A percentile compares a stretch with the other conserved stretches of the same genome.
These are phyloP conservation scores for Lasioglossum zephyrum DNA, from an alignment of 2,888 invertebrate genomes.

Conservation along the genomic window DNA sequence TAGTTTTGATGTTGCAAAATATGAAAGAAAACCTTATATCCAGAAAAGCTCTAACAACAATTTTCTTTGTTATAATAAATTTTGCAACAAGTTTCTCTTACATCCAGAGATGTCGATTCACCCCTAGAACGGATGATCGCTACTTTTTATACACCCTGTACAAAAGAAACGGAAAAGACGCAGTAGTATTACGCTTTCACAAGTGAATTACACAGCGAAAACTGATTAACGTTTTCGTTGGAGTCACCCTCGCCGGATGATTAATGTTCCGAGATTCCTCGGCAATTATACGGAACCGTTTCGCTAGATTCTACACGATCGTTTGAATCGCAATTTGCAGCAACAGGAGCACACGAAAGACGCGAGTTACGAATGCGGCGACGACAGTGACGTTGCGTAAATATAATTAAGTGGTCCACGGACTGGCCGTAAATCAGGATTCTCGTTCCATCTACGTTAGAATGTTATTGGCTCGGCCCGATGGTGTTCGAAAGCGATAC, in stretches of 20 bases:
- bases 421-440: conserved; percentile 1
- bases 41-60: no score
- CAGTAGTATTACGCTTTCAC: background rate
- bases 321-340: background rate
- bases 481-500: conserved; percentile 21
- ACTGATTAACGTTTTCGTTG: background rate
- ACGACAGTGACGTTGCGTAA: conserved; percentile 27
- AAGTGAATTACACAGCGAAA: background rate
- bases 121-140: no score
- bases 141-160: no score
- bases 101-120: no score
- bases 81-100: no score
- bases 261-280: background rate
- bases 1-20: no score
- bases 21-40: no score
- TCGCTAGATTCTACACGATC: conserved; percentile 9
- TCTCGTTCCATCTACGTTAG: conserved; percentile 4
- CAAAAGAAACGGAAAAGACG: background rate
- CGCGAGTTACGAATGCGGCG: background rate
- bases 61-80: no score
- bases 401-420: conserved; percentile 35
- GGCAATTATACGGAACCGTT: conserved; percentile 19
- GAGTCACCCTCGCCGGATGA: background rate
- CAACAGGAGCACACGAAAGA: background rate
- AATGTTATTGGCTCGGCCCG: background rate